A percentile compares a stretch with the other conserved stretches of the same genome.
phyloP scores from a whole-genome alignment of 2,888 invertebrate genomes.

The Atrina japonica region DNA sequence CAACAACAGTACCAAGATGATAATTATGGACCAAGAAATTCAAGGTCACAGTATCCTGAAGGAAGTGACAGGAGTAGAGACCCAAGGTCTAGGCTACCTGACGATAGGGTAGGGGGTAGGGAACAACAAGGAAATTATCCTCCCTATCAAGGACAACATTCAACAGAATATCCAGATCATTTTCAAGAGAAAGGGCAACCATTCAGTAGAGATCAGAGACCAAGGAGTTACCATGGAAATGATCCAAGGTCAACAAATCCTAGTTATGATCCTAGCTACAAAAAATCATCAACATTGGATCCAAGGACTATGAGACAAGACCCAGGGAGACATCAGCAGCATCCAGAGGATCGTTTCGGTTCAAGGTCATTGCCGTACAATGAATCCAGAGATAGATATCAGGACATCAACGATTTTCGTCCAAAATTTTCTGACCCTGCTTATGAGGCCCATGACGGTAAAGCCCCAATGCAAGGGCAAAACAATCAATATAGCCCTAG shows the following conservation, averaged over 20 bases:
- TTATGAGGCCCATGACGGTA: conserved; percentile 1
- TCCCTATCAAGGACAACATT: conserved; percentile 6
- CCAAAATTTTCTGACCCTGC: conserved; percentile 11
- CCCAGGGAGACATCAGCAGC: too few relatives aligned
- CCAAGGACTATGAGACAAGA: background rate
- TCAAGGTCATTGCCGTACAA: too few relatives aligned
- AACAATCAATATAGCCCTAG: background rate
- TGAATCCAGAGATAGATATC: too few relatives aligned
- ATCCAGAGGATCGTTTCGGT: too few relatives aligned
- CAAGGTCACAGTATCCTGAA: conserved; percentile 42
- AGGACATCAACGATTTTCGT: background rate
- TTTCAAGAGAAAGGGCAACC: background rate
- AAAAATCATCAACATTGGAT: background rate
- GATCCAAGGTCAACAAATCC: conserved; percentile 10
- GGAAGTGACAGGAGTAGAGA: conserved; percentile 1
- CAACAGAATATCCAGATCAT: background rate
- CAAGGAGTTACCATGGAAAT: background rate
- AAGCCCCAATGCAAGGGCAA: background rate
- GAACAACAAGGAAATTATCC: conserved; percentile 1
- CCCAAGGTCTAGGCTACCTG: conserved; percentile 18
- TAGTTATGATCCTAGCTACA: background rate
- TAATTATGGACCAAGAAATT: conserved; percentile 41
- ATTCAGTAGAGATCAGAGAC: background rate
- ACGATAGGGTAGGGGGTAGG: conserved; percentile 2
- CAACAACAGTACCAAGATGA: background rate